These are phyloP conservation scores for Xenopus tropicalis DNA, from an alignment of 2,113 vertebrate genomes.

Conservation along the genomic window UCB_Xtro_10.0 CM004446.2:81186001-81186500, in stretches of 20 bases:
- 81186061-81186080: slow-evolving; percentile 28
- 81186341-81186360: background rate
- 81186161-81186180: slow-evolving; percentile 22
- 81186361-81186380: background rate
- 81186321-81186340: background rate
- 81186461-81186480: too few species aligned
- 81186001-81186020: slow-evolving; percentile 37
- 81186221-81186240: slow-evolving; percentile 31
- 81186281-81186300: background rate
- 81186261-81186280: slow-evolving; percentile 7
- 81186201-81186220: slow-evolving; percentile 19
- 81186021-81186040: slow-evolving; percentile 7
- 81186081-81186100: background rate
- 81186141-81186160: slow-evolving; percentile 27
- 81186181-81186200: slow-evolving; percentile 36
- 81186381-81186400: background rate
- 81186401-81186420: background rate
- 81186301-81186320: background rate
- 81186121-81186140: slow-evolving; percentile 30
- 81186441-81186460: background rate
- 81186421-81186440: background rate
- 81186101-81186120: slow-evolving; percentile 24
- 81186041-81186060: slow-evolving; percentile 30
- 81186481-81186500: too few species aligned
- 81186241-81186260: slow-evolving; percentile 13